Percentiles rank a stretch among this genome's conserved stretches.
Conservation (phyloP, 1,140 invertebrate species). For the Cotesia chilonis region DNA sequence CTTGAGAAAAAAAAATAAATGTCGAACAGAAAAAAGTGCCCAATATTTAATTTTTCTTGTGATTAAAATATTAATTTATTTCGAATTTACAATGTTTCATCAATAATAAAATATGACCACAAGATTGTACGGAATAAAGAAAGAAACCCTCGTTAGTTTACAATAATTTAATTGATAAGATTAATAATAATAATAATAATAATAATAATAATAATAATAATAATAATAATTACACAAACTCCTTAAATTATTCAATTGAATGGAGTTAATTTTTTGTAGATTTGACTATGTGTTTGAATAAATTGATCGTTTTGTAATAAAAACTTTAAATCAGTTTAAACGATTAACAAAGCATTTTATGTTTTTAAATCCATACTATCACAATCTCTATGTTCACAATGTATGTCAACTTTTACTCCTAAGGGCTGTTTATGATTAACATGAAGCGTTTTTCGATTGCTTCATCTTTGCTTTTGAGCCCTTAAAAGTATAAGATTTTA, state of each 20-base stretch:
- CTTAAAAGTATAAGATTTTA: too few relatives aligned
- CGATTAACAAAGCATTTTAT: too few relatives aligned
- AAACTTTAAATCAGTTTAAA: neutral
- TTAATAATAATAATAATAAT: slow-evolving; percentile 32
- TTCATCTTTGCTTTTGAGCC: too few relatives aligned
- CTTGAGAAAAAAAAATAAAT: neutral
- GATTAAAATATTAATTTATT: too few relatives aligned
- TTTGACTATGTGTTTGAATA: slow-evolving; percentile 37
- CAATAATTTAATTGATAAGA: neutral
- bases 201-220: slow-evolving; percentile 18
- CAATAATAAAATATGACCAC: slow-evolving; percentile 34
- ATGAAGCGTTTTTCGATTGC: too few relatives aligned
- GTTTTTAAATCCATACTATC: too few relatives aligned
- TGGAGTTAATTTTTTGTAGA: slow-evolving; percentile 40
- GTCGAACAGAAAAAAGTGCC: slow-evolving; percentile 5
- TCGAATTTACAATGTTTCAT: too few relatives aligned
- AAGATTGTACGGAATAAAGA: slow-evolving; percentile 12
- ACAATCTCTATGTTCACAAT: too few relatives aligned
- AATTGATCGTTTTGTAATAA: slow-evolving; percentile 40
- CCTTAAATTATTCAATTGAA: slow-evolving; percentile 11
- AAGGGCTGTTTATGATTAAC: too few relatives aligned
- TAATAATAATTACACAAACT: slow-evolving; percentile 30
- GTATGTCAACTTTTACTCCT: too few relatives aligned
- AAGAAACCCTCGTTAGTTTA: slow-evolving; percentile 29
- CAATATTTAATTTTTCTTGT: slow-evolving; percentile 26